phyloP scores from a whole-genome alignment of 1,140 invertebrate species.

The Zaprionus ghesquierei region DNA sequence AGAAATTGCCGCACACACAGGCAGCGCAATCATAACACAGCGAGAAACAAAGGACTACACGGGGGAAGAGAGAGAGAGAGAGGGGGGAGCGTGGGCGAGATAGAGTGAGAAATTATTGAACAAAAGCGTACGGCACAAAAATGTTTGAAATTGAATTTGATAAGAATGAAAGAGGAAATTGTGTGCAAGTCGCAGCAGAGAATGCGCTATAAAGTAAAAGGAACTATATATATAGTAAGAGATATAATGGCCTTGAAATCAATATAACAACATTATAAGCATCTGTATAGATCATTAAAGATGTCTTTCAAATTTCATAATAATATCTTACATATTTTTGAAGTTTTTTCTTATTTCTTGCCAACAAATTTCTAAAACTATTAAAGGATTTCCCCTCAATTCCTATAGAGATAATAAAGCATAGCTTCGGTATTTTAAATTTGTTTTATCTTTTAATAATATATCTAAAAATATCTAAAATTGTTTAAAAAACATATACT shows the following conservation, averaged over 20 bases:
- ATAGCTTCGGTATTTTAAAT: no score
- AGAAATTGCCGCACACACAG: conserved; percentile 70
- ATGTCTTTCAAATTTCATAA: neutral
- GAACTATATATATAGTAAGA: neutral
- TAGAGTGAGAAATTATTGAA: conserved; percentile 65
- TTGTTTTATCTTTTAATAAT: no score
- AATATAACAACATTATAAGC: neutral
- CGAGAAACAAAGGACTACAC: neutral
- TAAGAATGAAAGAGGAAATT: conserved; percentile 51
- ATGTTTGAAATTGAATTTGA: conserved; percentile 77
- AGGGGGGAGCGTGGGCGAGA: conserved; percentile 9
- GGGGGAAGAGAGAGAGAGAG: conserved; percentile 4
- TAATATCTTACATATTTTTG: neutral
- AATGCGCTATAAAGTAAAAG: conserved; percentile 15
- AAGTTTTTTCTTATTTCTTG: no score
- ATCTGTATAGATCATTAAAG: neutral
- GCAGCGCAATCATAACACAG: conserved; percentile 49
- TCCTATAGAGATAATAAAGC: no score
- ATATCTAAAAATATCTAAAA: no score
- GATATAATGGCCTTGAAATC: no score
- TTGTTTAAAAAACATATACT: no score
- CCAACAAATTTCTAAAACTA: no score
- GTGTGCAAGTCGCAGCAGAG: conserved; percentile 20
- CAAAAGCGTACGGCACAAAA: conserved; percentile 67
- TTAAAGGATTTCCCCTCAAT: no score